These are phyloP conservation scores for Mormoops blainvillei DNA, from an alignment of 2,113 vertebrate species.

Conservation along the genomic window DNA sequence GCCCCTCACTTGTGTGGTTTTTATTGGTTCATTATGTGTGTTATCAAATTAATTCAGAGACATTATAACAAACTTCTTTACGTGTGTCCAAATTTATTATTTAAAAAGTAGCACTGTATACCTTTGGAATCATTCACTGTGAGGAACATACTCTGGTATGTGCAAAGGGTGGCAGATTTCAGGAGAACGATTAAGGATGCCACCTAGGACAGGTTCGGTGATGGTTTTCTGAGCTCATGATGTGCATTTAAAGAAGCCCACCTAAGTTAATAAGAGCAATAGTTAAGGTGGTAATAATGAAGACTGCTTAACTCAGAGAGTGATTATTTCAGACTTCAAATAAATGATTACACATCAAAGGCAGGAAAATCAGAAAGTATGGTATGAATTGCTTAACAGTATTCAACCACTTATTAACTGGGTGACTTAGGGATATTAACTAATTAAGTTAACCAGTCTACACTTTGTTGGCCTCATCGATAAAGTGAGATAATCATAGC, in stretches of 20 bases:
- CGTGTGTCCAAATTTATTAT: background rate
- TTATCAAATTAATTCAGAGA: conserved; percentile 19
- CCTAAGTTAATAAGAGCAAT: background rate
- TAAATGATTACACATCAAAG: background rate
- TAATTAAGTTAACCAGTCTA: background rate
- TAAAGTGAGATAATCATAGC: background rate
- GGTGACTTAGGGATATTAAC: background rate
- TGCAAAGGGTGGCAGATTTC: background rate
- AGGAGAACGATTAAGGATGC: background rate
- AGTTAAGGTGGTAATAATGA: background rate
- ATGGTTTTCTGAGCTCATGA: background rate
- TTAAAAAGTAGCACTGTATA: background rate
- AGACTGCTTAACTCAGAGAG: background rate
- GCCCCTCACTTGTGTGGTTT: conserved; percentile 26
- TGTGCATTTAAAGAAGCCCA: background rate
- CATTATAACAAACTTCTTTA: background rate
- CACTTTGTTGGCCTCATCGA: background rate
- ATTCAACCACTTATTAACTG: background rate
- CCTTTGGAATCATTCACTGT: background rate
- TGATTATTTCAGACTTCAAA: background rate
- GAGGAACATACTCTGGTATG: background rate
- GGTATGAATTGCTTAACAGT: background rate
- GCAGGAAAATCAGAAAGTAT: background rate
- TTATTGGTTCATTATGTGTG: conserved; percentile 9
- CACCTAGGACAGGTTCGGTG: background rate